Base-by-base conservation (phyloP, 2,113 vertebrate genomes). In the Camelus bactrianus region DNA sequence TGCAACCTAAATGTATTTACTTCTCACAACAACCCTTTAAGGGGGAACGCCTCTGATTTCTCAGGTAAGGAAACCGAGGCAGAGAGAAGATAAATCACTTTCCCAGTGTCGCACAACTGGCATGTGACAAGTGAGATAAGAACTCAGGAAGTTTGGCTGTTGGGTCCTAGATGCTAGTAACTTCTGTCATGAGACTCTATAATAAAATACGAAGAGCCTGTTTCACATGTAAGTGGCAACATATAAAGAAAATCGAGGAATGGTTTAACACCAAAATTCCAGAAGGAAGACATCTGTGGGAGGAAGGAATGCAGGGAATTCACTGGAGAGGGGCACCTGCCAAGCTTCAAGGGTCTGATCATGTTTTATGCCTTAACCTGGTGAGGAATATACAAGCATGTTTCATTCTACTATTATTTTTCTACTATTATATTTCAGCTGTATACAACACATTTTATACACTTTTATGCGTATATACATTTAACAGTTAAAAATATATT, bases 191-290 rank as follows among this genome's bases (percentile, higher is more conserved):
- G 13, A 75, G 22, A 85, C 65, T 83, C 64, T 28, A 35, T 4
- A 8, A 35, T 69, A 81, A 76, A 72, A 82, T 42, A 42, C 38
- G 38, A 42, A 65, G 65, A 65, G 54, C 38, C 48, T 15, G 70
- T 60, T n/a, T 89, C 35, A 30, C 91, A n/a, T 28, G 4, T 76
- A 62, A 84, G 10, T 83, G 52, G 46, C 24, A 83, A 93, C 90
- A 75, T 81, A 32, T 10, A 79, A 69, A 62, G 14, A 93, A 95
- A 88, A 77, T 48, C n/a, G 67, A 85, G 65, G 48, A 30, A 30
- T 67, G 19, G 67, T 73, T 42, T 85, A 84, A 91, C 14, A 70
- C 15, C 60, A 58, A 67, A 92, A 77, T 30, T 83, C 30, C 19
- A 20, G 32, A 60, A 82, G 6, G 22, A 35, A 62, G 12, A 38